Evolutionary conservation across 2,113 vertebrate genomes (phyloP).

Genomic region (Lophochroa leadbeateri): DNA sequence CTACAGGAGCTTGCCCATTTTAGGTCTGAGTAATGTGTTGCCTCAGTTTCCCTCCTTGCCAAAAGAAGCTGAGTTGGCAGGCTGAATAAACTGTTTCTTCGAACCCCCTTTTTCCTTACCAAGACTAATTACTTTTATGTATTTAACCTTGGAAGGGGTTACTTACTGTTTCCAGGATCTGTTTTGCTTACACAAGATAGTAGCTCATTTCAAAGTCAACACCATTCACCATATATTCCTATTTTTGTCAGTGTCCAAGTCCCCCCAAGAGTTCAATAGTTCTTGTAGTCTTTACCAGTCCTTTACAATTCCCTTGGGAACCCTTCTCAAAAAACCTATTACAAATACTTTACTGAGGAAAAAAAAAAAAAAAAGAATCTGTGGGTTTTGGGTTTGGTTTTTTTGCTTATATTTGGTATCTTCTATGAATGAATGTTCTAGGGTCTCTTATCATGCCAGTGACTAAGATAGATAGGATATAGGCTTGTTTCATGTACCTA

Average conservation of each 20-base stretch:
- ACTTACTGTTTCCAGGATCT: not conserved
- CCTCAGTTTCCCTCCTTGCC: not conserved
- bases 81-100: not conserved
- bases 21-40: not conserved
- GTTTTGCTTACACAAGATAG: not conserved
- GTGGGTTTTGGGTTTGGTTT: not conserved
- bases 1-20: not conserved
- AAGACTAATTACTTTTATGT: not conserved
- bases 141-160: not conserved
- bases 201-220: not conserved
- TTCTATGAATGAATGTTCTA: not conserved
- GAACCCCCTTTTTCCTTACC: not conserved
- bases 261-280: not conserved
- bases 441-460: not conserved
- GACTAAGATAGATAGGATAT: not conserved
- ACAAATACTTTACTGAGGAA: not conserved
- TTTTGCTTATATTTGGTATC: not conserved
- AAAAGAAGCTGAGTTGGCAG: not conserved
- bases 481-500: not conserved
- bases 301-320: not conserved
- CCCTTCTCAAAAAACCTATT: not conserved
- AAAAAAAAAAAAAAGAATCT: not conserved
- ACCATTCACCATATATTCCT: not conserved
- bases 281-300: not conserved
- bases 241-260: not conserved